phyloP scores from a whole-genome alignment of 2,113 vertebrate genomes.

The Picathartes gymnocephalus region DNA sequence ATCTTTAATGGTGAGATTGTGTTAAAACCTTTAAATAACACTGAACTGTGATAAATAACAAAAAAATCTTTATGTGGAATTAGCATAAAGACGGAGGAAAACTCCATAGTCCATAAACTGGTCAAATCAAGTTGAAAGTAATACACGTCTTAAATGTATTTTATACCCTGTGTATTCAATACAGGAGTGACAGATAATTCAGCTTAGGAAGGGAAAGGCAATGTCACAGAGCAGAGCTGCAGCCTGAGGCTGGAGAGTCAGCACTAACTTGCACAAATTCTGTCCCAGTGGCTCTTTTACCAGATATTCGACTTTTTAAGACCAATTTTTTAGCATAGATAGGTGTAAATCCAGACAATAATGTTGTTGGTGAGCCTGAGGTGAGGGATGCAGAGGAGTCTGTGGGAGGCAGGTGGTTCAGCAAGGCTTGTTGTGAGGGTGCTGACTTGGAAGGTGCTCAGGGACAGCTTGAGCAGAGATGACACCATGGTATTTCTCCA shows the following conservation, averaged over 20 bases:
- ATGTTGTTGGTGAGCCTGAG: background rate
- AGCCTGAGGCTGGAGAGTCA: background rate
- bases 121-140: background rate
- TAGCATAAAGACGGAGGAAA: background rate
- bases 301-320: background rate
- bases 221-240: background rate
- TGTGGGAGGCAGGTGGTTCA: background rate
- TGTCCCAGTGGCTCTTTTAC: background rate
- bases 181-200: background rate
- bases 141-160: background rate
- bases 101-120: background rate
- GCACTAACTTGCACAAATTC: background rate
- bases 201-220: background rate
- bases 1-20: background rate
- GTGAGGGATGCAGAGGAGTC: background rate
- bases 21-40: background rate
- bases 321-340: background rate
- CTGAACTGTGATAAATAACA: background rate
- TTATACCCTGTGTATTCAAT: background rate
- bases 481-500: background rate
- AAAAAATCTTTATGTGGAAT: background rate
- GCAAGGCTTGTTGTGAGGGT: background rate
- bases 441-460: background rate
- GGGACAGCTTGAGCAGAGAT: background rate
- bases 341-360: background rate